phyloP scores from a whole-genome alignment of 2,797 vertebrate species.

The Eutrigla gurnardus region DNA sequence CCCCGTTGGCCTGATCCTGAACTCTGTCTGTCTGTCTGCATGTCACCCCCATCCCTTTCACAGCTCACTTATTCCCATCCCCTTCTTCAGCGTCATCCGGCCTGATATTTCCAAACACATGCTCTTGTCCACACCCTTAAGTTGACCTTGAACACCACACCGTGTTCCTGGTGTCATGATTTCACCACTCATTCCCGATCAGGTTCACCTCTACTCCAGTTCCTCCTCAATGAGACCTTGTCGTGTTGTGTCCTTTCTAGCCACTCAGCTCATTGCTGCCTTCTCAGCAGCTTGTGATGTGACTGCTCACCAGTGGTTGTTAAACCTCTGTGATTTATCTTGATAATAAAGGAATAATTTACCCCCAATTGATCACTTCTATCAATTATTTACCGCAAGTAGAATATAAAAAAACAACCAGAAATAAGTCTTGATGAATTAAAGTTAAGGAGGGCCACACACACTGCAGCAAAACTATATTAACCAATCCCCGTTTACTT shows the following conservation, averaged over 20 bases:
- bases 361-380: neutral
- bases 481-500: neutral
- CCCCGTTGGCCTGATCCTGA: conserved; percentile 23
- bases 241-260: conserved; percentile 21
- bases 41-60: conserved; percentile 29
- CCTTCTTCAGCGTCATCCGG: conserved; percentile 39
- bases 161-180: conserved; percentile 5
- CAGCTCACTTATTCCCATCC: conserved; percentile 28
- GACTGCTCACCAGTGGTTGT: conserved; percentile 11
- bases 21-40: conserved; percentile 30
- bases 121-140: conserved; percentile 25
- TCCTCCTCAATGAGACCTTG: conserved; percentile 27
- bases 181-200: conserved; percentile 9
- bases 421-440: conserved; percentile 6
- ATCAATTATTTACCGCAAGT: too few species aligned
- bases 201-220: conserved; percentile 25
- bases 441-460: neutral
- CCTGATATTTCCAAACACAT: conserved; percentile 41
- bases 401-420: neutral
- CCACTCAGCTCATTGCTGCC: conserved; percentile 30
- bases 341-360: neutral
- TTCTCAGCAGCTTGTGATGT: conserved; percentile 38
- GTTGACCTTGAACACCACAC: conserved; percentile 19
- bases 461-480: too few species aligned
- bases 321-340: neutral